Percentiles rank a stretch among this genome's conserved stretches.
Evolutionary conservation across 2,797 vertebrate species (phyloP).

Genomic region (Anguilla marmorata): DNA sequence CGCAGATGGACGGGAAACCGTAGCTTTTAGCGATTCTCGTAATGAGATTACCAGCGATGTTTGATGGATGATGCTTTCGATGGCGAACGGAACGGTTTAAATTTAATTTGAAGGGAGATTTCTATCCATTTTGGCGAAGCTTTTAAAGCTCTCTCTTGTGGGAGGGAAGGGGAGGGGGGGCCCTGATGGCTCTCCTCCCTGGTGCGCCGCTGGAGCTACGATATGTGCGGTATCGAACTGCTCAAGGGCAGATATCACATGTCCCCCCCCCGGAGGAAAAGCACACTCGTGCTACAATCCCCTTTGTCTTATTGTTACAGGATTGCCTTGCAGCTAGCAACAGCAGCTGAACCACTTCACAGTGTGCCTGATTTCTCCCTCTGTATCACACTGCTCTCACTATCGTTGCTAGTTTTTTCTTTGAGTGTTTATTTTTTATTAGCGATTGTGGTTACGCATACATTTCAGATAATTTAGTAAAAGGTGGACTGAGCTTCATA

Average conservation of each 20-base stretch:
- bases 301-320: slow-evolving; percentile 32
- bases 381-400: background rate
- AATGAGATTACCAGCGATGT: slow-evolving; percentile 29
- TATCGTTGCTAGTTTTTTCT: background rate
- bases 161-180: slow-evolving; percentile 40
- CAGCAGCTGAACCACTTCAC: slow-evolving; percentile 15
- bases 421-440: background rate
- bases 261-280: slow-evolving; percentile 45
- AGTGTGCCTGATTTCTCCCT: slow-evolving; percentile 12
- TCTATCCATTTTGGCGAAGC: slow-evolving; percentile 15
- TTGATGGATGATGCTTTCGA: slow-evolving; percentile 45
- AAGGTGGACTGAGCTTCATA: background rate
- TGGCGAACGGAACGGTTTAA: slow-evolving; percentile 55
- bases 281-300: slow-evolving; percentile 33
- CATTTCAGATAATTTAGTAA: background rate
- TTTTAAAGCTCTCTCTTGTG: slow-evolving; percentile 45
- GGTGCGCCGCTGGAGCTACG: slow-evolving; percentile 34
- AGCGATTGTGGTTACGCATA: background rate
- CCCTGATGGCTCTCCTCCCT: slow-evolving; percentile 36
- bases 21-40: slow-evolving; percentile 18
- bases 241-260: slow-evolving; percentile 59
- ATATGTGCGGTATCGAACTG: slow-evolving; percentile 51
- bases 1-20: slow-evolving; percentile 14
- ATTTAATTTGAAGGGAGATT: slow-evolving; percentile 59
- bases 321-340: slow-evolving; percentile 34